Base-by-base conservation (phyloP, 2,888 invertebrate genomes). In the Chymomyza fuscimana region DNA sequence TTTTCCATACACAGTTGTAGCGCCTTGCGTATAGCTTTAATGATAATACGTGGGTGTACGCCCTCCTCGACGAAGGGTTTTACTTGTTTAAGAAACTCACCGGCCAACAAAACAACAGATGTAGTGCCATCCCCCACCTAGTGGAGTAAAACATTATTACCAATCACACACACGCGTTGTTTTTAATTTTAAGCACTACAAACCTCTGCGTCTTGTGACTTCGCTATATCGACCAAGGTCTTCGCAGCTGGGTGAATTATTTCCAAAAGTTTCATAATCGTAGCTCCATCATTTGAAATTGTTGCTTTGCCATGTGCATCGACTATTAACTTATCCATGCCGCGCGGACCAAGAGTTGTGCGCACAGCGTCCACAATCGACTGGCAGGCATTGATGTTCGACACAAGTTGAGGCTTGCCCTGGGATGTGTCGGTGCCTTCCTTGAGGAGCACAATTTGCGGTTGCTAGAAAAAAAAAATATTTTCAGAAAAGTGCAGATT, bases 251-350 rank as follows among this genome's bases (percentile, higher is more conserved):
- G 99, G 92, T 99, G 99, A 25, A 99, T 95, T 87, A 99, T 96
- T 89, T 99, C 99, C 84, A 99, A 91, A n/a, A 98, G 94, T 92
- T 99, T 99, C 94, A 99, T 95, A 76, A 99, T 99, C 0, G 99
- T 99, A 6, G 99, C 99, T 15, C 99, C 99, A 92, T 99, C 99
- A 90, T 99, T 99, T 1, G 99, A 99, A 82, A 99, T 99, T 3
- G 98, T 98, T 0, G 98, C 96, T 90, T 97, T 97, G 70, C 98
- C 98, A 79, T 94, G 94, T 74, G 94, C 94, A 90, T 97, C 96
- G 0, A 99, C 98, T 73, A 99, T 98, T 65, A 99, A 93, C 92
- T 99, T 99, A 92, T 99, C 99, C 98, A 99, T 98, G 77, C 99
- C 99, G 36, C 99, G 95, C 6, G 99, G 99, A 59, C 99, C 99